Base-by-base conservation (phyloP, 1,140 invertebrate genomes). In the Spodoptera frugiperda region DNA sequence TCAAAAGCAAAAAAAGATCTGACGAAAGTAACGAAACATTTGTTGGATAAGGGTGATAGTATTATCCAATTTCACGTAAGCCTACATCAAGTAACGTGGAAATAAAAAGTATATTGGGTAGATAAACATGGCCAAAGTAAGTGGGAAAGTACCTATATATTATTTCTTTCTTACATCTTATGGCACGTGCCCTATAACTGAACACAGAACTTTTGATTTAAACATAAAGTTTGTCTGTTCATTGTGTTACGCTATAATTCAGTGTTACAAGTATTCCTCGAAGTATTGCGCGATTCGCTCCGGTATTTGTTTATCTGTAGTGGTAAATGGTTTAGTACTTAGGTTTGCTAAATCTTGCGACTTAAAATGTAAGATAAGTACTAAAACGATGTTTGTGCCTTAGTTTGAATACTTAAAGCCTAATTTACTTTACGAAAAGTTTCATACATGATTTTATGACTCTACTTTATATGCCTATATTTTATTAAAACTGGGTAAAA, bases 161-260 rank as follows among this genome's bases (percentile, higher is more conserved):
- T 83, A 84, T 84, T 39, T 81, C 83, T 82, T 84, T 71, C 15
- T 33, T 10, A 21, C 25, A 39, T 39, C 33, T 46, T 11, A 55
- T 10, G 51, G 15, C 83, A 87, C 84, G 82, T 89, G 86, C 77
- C 79, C 81, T 77, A 73, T 39, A 77, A 80, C 73, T 82, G 67
- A 65, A 63, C 12, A 74, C 12, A 75, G 76, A 80, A 84, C 86
- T 77, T 87, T 86, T 89, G 87, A 89, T 89, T 89, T 89, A 89
- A 89, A 82, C 84, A 77, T 77, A 86, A 89, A 89, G 83, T 87
- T 89, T 84, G 82, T 88, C 83, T 85, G 78, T 82, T 72, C 71
- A 21, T 30, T 48, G 19, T 44, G 44, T 17, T 10, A 59, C 48
- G 71, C 59, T 21, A 73, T 30, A 61, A 73, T 61, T 55, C 68